Percentiles rank a stretch among this genome's conserved stretches.
phyloP scores from a whole-genome alignment of 2,797 vertebrate genomes.

The Pterois miles region DNA sequence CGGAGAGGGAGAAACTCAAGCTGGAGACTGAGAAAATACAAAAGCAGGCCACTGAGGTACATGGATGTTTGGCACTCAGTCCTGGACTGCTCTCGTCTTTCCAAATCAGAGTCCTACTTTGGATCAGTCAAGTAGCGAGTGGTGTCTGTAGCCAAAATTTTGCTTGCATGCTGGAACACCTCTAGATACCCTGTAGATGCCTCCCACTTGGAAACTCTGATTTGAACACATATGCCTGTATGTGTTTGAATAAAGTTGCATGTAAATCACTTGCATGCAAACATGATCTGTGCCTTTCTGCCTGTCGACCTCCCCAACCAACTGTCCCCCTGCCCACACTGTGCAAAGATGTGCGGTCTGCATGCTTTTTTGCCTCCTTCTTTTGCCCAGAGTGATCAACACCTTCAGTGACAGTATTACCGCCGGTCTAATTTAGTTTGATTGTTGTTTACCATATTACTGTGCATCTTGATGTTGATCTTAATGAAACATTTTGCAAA shows the following conservation, averaged over 20 bases:
- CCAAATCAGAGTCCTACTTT: constrained; percentile 55
- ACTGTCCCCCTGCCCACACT: not conserved
- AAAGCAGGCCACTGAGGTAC: constrained; percentile 96
- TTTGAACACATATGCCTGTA: constrained; percentile 60
- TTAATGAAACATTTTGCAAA: constrained; percentile 37
- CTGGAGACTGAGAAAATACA: constrained; percentile 95
- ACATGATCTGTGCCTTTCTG: constrained; percentile 16
- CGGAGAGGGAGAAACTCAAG: constrained; percentile 95
- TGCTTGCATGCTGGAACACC: constrained; percentile 58
- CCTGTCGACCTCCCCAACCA: not conserved
- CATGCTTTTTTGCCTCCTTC: constrained; percentile 49
- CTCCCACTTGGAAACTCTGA: constrained; percentile 35
- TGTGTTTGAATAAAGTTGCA: constrained; percentile 72
- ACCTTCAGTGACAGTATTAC: not conserved
- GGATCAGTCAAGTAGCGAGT: constrained; percentile 51
- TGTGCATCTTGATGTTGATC: not conserved
- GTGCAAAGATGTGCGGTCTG: constrained; percentile 15
- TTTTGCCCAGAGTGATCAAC: constrained; percentile 23
- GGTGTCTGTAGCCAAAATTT: constrained; percentile 48
- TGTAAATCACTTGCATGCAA: constrained; percentile 51
- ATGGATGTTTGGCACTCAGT: constrained; percentile 68
- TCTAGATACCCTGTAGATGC: constrained; percentile 28
- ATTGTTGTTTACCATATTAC: constrained; percentile 12
- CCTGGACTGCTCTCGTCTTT: constrained; percentile 61
- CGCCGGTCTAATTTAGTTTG: not conserved